phyloP scores from a whole-genome alignment of 2,113 vertebrate genomes.

The Gnathonemus echidnorhynchus region DNA sequence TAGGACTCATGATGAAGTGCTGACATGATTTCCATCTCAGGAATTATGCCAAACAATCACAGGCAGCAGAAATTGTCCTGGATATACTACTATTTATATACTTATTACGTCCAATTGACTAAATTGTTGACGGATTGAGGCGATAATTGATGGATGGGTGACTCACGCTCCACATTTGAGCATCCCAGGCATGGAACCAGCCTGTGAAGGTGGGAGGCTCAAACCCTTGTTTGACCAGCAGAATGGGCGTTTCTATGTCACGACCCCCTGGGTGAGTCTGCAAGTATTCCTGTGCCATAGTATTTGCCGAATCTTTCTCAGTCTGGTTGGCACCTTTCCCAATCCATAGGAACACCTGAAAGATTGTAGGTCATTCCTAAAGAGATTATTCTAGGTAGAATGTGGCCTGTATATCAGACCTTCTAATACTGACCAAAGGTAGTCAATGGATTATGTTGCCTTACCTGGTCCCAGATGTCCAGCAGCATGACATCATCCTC shows the following conservation, averaged over 20 bases:
- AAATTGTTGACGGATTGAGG: not conserved
- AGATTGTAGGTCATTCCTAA: not conserved
- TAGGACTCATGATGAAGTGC: not conserved
- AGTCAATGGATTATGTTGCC: not conserved
- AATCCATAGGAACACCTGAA: constrained; percentile 76
- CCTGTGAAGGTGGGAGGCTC: constrained; percentile 80
- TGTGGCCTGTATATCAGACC: not conserved
- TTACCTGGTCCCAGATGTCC: constrained; percentile 78
- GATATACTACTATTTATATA: not conserved
- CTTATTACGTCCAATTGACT: not conserved
- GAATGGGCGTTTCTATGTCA: constrained; percentile 62
- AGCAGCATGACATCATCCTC: constrained; percentile 73
- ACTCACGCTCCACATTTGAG: constrained; percentile 71
- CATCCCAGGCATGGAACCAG: constrained; percentile 80
- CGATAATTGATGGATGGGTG: not conserved
- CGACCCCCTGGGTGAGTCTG: constrained; percentile 63
- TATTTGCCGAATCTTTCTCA: constrained; percentile 57
- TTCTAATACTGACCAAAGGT: not conserved
- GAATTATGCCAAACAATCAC: not conserved
- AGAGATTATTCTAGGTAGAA: not conserved
- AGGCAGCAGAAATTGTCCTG: not conserved
- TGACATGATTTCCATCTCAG: not conserved
- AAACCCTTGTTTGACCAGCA: constrained; percentile 73
- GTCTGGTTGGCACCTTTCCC: constrained; percentile 59
- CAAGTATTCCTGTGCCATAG: constrained; percentile 71